Evolutionary conservation across 2,888 invertebrate species (phyloP).

Genomic region (Clanis bilineata): DNA sequence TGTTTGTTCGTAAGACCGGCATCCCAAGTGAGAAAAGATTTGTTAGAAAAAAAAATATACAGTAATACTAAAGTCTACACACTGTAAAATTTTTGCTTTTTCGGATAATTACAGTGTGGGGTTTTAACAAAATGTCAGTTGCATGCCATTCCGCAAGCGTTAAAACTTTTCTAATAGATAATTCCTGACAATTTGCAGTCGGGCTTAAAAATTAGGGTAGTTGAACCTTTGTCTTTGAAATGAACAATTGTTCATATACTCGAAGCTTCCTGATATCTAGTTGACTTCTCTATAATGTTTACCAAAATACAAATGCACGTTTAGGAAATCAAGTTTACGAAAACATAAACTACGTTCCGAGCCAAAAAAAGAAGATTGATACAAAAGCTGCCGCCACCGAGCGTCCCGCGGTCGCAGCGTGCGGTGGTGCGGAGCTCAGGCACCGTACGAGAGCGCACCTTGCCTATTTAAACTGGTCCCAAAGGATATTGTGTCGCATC

Average conservation of each 20-base stretch:
- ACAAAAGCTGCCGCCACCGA: background rate
- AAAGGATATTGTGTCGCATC: slow-evolving; percentile 40
- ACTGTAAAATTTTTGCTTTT: too few relatives aligned
- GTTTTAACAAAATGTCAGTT: too few relatives aligned
- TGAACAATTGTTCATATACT: too few relatives aligned
- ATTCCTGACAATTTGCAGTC: background rate
- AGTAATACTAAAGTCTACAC: too few relatives aligned
- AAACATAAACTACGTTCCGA: background rate
- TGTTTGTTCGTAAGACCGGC: too few relatives aligned
- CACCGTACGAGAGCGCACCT: slow-evolving; percentile 39
- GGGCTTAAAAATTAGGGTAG: background rate
- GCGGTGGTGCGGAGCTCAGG: background rate
- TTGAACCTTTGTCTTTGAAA: background rate
- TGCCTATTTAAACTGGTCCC: slow-evolving; percentile 35
- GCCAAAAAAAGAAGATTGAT: background rate
- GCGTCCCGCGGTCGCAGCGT: background rate
- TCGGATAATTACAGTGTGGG: too few relatives aligned
- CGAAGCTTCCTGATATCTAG: too few relatives aligned
- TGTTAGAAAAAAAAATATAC: too few relatives aligned
- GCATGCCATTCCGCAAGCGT: background rate
- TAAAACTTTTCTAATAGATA: background rate
- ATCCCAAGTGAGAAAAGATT: too few relatives aligned
- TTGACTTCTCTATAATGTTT: too few relatives aligned
- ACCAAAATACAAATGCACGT: background rate
- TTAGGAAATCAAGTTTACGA: background rate